These are phyloP conservation scores for Epizoanthus illoricatus DNA, from an alignment of 92 coral and sea anemone genomes.

Conservation along the genomic window DNA sequence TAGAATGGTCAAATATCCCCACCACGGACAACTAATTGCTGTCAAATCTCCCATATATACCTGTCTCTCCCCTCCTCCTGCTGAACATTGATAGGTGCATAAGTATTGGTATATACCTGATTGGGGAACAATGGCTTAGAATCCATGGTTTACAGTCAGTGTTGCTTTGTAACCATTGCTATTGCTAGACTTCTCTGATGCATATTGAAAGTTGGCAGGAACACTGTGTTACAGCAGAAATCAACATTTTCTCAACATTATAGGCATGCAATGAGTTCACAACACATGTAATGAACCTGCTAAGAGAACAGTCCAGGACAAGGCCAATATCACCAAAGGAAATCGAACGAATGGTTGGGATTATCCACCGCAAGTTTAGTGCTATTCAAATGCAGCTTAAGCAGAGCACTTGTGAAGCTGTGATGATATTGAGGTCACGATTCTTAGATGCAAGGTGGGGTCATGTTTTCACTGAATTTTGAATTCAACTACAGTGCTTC, in stretches of 20 bases:
- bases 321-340: conserved; percentile 98
- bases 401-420: conserved; percentile 99
- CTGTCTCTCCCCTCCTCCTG: too few species aligned
- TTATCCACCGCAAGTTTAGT: conserved; percentile 98
- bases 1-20: too few species aligned
- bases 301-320: conserved; percentile 96
- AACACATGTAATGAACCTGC: conserved; percentile 96
- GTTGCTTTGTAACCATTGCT: too few species aligned
- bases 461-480: not conserved
- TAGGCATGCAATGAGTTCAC: conserved; percentile 99
- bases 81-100: too few species aligned
- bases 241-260: not conserved
- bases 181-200: too few species aligned
- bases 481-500: not conserved
- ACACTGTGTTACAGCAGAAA: too few species aligned
- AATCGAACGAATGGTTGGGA: conserved; percentile 95
- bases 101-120: too few species aligned
- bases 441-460: conserved; percentile 98
- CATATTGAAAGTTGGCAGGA: too few species aligned
- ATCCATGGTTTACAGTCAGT: too few species aligned
- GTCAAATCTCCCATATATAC: too few species aligned
- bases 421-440: conserved; percentile 95
- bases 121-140: too few species aligned
- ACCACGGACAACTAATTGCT: too few species aligned
- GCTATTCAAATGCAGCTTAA: conserved; percentile 99